These are phyloP conservation scores for Gallinago undulata DNA, from an alignment of 2,113 vertebrate genomes.

Conservation along the genomic window DNA sequence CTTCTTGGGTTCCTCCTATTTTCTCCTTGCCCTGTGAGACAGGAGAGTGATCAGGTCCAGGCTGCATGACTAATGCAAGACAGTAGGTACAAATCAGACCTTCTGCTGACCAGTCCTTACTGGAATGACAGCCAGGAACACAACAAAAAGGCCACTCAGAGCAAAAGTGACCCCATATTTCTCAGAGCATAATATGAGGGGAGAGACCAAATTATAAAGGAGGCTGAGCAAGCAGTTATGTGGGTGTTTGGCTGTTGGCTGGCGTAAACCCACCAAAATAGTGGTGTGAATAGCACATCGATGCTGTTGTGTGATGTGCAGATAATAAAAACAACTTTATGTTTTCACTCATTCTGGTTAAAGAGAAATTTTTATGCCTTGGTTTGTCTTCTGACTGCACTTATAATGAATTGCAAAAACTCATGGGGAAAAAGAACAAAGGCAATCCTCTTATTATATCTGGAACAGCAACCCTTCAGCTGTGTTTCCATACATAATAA, in stretches of 20 bases:
- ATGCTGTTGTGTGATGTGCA: neutral
- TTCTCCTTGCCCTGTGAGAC: neutral
- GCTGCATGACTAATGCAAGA: rapidly evolving
- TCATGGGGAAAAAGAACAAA: slow-evolving; percentile 4
- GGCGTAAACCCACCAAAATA: neutral
- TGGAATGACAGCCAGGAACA: neutral
- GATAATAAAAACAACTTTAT: neutral
- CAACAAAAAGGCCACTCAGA: neutral
- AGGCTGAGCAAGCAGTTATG: rapidly evolving
- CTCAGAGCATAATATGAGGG: neutral
- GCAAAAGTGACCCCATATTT: neutral
- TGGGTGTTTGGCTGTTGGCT: neutral
- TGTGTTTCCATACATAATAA: neutral
- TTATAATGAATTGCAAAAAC: neutral
- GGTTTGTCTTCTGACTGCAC: neutral
- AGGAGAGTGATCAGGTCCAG: neutral
- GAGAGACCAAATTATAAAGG: neutral
- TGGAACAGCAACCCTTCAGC: neutral
- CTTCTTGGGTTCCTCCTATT: neutral
- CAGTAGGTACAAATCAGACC: neutral
- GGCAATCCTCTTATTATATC: neutral
- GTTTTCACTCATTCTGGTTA: neutral
- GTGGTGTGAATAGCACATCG: neutral
- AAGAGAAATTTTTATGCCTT: neutral
- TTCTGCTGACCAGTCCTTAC: neutral